These are phyloP conservation scores for Epistrophella euchroma DNA, from an alignment of 2,888 invertebrate genomes.

Conservation along the genomic window DNA sequence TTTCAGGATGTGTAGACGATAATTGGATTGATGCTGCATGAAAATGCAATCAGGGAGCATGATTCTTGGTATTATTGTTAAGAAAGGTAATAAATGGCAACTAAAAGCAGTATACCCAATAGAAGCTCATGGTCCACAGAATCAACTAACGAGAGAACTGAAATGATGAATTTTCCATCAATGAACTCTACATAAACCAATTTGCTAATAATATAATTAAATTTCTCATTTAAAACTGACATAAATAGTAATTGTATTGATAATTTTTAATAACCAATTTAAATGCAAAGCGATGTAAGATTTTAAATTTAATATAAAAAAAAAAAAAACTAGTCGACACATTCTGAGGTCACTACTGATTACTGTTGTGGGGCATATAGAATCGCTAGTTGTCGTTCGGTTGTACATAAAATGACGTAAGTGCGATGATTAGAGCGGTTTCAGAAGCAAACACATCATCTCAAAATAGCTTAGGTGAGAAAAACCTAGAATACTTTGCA, in stretches of 20 bases:
- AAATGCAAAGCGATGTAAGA: background rate
- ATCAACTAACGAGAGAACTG: background rate
- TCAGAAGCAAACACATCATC: constrained; percentile 9
- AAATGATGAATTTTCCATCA: background rate
- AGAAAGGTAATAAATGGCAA: constrained; percentile 28
- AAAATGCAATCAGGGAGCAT: constrained; percentile 60
- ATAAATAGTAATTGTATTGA: constrained; percentile 16
- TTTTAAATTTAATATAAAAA: background rate
- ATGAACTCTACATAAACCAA: constrained; percentile 4
- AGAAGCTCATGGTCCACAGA: background rate
- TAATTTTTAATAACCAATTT: constrained; percentile 22
- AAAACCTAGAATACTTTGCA: constrained; percentile 43
- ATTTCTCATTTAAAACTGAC: constrained; percentile 6
- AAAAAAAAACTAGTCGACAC: background rate
- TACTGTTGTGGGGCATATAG: constrained; percentile 22
- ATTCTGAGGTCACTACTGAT: constrained; percentile 57
- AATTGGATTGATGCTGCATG: constrained; percentile 68
- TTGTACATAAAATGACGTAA: constrained; percentile 45
- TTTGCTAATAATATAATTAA: background rate
- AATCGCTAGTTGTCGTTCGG: background rate
- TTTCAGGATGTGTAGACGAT: constrained; percentile 43
- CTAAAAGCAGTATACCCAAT: background rate
- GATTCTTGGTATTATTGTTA: constrained; percentile 46
- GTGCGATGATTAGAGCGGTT: constrained; percentile 46
- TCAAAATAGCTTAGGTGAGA: constrained; percentile 21